phyloP scores from a whole-genome alignment of 2,888 invertebrate species.

The Caenorhabditis afra region DNA sequence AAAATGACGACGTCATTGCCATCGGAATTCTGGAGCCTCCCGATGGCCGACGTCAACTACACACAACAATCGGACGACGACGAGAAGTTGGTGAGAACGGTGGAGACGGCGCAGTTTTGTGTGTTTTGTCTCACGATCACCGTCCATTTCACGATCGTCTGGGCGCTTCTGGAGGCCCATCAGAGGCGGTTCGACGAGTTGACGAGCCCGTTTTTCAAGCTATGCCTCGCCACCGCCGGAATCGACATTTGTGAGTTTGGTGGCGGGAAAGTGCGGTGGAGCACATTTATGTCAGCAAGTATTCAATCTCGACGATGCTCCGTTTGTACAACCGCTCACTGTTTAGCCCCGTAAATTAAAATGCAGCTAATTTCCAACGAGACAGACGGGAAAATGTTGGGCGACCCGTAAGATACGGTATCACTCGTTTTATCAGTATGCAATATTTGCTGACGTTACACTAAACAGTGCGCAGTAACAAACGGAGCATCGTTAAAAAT shows the following conservation, averaged over 20 bases:
- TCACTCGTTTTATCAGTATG: no score
- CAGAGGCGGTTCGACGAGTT: conserved; percentile 34
- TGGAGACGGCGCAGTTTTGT: conserved; percentile 41
- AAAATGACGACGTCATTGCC: conserved; percentile 21
- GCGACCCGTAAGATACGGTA: no score
- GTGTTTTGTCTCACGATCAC: conserved; percentile 30
- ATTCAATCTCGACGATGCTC: no score
- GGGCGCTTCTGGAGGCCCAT: conserved; percentile 48
- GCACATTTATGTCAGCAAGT: no score
- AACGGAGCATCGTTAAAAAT: no score
- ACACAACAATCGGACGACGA: conserved; percentile 24
- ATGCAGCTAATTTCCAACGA: no score
- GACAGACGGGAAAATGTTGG: no score
- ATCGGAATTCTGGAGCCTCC: conserved; percentile 31
- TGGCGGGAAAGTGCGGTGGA: no score
- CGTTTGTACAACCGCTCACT: no score
- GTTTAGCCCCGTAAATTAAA: no score
- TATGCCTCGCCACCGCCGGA: conserved; percentile 46
- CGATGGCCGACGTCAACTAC: conserved; percentile 39
- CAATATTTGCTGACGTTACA: no score
- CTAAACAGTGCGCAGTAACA: no score
- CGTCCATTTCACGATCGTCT: conserved; percentile 38
- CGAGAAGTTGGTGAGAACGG: conserved; percentile 27
- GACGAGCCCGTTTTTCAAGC: conserved; percentile 47
- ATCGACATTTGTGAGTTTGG: conserved; percentile 47